Percentiles rank a stretch among this genome's conserved stretches.
phyloP scores from a whole-genome alignment of 2,113 vertebrate genomes.

The Nesogale talazaci region DNA sequence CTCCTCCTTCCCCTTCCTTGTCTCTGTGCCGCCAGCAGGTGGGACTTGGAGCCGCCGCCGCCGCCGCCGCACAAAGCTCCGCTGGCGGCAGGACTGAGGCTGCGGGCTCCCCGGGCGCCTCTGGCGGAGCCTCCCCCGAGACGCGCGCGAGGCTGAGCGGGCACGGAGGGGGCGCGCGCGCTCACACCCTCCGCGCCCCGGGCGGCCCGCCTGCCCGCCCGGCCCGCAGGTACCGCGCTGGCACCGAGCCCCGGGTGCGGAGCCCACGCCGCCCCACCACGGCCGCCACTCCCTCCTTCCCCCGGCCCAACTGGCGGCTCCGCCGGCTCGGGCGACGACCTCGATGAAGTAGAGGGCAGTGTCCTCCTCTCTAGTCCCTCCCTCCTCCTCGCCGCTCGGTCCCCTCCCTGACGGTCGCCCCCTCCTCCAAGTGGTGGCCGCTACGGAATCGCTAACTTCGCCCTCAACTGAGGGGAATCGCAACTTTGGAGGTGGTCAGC shows the following conservation, averaged over 20 bases:
- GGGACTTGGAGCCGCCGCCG: constrained; percentile 72
- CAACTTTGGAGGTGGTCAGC: constrained; percentile 73
- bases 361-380: constrained; percentile 70
- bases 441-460: constrained; percentile 65
- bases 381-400: constrained; percentile 44
- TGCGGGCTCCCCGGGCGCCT: constrained; percentile 71
- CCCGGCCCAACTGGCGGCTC: neutral
- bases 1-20: constrained; percentile 46
- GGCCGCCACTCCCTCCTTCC: constrained; percentile 15
- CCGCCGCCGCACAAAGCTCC: constrained; percentile 74
- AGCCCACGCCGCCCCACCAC: constrained; percentile 45
- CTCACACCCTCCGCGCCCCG: constrained; percentile 74
- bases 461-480: constrained; percentile 44
- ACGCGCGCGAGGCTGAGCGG: constrained; percentile 73
- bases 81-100: constrained; percentile 71
- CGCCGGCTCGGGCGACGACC: constrained; percentile 59
- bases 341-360: constrained; percentile 71
- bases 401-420: constrained; percentile 38
- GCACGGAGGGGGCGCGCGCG: constrained; percentile 76
- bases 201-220: constrained; percentile 71
- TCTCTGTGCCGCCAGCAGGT: constrained; percentile 79
- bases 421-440: constrained; percentile 61
- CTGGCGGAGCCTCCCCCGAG: constrained; percentile 70
- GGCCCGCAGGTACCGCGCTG: constrained; percentile 74
- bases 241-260: constrained; percentile 60